Evolutionary conservation across 2,888 invertebrate species (phyloP), one percentile per base, ranked within the genome.

Genomic region (Tetrapedia diversipes): DNA sequence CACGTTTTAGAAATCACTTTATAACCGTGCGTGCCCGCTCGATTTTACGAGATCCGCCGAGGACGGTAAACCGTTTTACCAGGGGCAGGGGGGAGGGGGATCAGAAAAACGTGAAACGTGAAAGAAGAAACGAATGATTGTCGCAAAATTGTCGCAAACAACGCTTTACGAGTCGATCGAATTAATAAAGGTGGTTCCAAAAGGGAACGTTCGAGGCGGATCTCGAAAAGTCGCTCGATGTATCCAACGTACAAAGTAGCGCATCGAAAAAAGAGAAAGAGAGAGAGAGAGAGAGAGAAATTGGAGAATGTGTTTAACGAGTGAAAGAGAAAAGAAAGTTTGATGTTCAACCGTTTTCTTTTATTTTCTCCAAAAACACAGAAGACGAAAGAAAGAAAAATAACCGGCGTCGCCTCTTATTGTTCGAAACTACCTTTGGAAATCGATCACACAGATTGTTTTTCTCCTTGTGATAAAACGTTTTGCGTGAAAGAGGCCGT

Each of bases 41-140:
- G 79, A 72, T 72, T 79, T 68, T 57, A n/a, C 82, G 79, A 79
- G 82, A 73, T 76, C 41, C 76, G 60, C 37, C 19, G 59, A 67
- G n/a, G n/a, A n/a, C n/a, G n/a, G n/a, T n/a, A n/a, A n/a, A n/a
- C n/a, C n/a, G n/a, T n/a, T n/a, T n/a, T n/a, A n/a, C n/a, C n/a
- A n/a, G n/a, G n/a, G n/a, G n/a, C n/a, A n/a, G n/a, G n/a, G n/a
- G n/a, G n/a, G n/a, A n/a, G n/a, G n/a, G 19, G 0, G 22, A 45
- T 45, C 11, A 22, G 45, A 45, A 6, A 11, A 19, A 2, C 19
- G 4, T n/a, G 6, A 14, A 14, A 45, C 45, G 6, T 45, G 10
- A 11, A 1, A n/a, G n/a, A n/a, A n/a, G n/a, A n/a, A n/a, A n/a
- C n/a, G n/a, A n/a, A n/a, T n/a, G n/a, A n/a, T n/a, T n/a, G n/a